Conservation (phyloP, 2,888 invertebrate genomes). For the Eupithecia insigniata region DNA sequence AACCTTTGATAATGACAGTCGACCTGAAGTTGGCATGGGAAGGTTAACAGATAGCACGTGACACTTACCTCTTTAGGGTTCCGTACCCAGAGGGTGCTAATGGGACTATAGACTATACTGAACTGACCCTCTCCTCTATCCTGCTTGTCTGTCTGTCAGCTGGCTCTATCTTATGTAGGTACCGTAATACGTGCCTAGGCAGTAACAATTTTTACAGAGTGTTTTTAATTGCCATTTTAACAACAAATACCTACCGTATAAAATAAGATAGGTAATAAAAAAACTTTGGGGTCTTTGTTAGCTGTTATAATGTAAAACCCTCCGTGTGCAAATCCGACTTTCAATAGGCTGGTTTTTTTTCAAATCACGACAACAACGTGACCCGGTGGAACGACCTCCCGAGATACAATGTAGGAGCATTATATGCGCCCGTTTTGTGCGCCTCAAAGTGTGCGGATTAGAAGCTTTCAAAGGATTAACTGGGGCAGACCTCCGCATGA, state of each 20-base stretch:
- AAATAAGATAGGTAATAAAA: no score
- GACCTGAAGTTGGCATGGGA: constrained; percentile 40
- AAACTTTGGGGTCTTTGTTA: no score
- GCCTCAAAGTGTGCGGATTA: constrained; percentile 64
- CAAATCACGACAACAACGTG: constrained; percentile 28
- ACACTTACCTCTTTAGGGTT: constrained; percentile 29
- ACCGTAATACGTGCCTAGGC: no score
- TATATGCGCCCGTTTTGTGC: constrained; percentile 52
- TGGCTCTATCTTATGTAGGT: no score
- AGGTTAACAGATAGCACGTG: constrained; percentile 37
- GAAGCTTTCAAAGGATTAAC: constrained; percentile 75
- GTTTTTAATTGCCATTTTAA: no score
- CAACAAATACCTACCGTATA: no score
- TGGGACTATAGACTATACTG: no score
- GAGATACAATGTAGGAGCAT: constrained; percentile 50
- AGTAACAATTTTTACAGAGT: no score
- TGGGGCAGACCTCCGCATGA: constrained; percentile 62
- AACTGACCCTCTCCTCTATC: no score
- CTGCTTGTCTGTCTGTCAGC: no score
- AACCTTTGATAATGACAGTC: constrained; percentile 44
- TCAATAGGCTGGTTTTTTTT: not conserved
- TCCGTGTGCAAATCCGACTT: not conserved
- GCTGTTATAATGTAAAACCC: not conserved
- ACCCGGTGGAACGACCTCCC: constrained; percentile 2
- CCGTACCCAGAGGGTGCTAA: not conserved